phyloP scores from a whole-genome alignment of 2,113 vertebrate genomes.

The Plecturocebus donacophilus region DNA sequence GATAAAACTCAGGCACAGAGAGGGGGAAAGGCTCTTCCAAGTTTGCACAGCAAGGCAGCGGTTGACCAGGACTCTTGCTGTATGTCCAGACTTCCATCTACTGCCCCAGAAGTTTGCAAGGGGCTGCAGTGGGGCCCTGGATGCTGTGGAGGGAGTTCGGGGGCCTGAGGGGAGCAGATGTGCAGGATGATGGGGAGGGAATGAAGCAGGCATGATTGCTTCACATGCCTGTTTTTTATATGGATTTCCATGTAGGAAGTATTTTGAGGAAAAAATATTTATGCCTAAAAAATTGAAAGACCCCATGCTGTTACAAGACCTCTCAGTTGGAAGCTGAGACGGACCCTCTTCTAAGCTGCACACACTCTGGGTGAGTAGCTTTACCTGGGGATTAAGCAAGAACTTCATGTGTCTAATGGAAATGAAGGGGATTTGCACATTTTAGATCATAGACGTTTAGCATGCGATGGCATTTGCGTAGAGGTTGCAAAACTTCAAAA shows the following conservation, averaged over 20 bases:
- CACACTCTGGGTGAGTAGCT: background rate
- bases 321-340: background rate
- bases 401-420: background rate
- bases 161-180: background rate
- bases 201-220: accelerated
- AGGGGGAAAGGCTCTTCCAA: background rate
- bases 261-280: background rate
- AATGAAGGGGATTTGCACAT: background rate
- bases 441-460: background rate
- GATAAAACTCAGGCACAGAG: background rate
- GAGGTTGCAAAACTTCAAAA: background rate
- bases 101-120: background rate
- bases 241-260: background rate
- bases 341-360: background rate
- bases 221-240: background rate
- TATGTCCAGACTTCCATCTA: accelerated
- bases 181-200: background rate
- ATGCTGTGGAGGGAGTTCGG: background rate
- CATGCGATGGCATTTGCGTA: background rate
- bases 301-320: background rate
- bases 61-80: background rate
- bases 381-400: background rate
- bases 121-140: background rate
- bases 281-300: background rate
- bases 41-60: background rate